These are phyloP conservation scores for Neoitamus cyanurus DNA, from an alignment of 2,888 invertebrate genomes.

Conservation along the genomic window DNA sequence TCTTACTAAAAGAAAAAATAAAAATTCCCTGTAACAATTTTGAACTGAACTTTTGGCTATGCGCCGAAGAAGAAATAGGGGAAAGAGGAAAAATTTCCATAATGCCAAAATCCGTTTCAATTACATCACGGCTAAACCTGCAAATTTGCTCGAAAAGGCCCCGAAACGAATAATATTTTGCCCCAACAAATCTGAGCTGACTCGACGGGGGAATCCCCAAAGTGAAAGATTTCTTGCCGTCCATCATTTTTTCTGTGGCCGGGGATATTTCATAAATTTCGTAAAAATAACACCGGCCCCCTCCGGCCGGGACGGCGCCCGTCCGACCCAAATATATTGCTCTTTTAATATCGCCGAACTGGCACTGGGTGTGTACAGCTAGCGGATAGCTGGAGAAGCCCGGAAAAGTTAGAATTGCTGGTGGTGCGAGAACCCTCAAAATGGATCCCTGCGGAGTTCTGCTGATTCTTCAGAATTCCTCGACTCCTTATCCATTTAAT, in stretches of 20 bases:
- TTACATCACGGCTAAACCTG: neutral
- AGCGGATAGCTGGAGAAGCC: neutral
- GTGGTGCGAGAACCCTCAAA: constrained; percentile 9
- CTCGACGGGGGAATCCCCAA: constrained; percentile 32
- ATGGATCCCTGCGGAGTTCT: constrained; percentile 26
- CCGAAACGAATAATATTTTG: neutral
- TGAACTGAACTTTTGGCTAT: neutral
- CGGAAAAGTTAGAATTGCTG: constrained; percentile 18
- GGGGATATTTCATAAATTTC: constrained; percentile 46
- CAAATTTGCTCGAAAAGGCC: neutral
- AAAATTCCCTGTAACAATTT: no score
- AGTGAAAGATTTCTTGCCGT: constrained; percentile 32
- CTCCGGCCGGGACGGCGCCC: neutral
- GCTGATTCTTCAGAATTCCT: constrained; percentile 42
- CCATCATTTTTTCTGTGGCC: constrained; percentile 34
- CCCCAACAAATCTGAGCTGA: constrained; percentile 37
- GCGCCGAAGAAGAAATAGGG: neutral
- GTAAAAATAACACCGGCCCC: constrained; percentile 38
- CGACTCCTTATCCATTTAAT: constrained; percentile 45
- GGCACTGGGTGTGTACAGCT: constrained; percentile 25
- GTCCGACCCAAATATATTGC: constrained; percentile 43
- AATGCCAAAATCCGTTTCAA: constrained; percentile 1
- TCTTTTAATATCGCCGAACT: constrained; percentile 46
- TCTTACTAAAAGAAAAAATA: no score
- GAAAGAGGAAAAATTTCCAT: neutral